Evolutionary conservation across 2,113 vertebrate species (phyloP), one percentile per base, ranked within the genome.

Genomic region (Melanocharis versteri): DNA sequence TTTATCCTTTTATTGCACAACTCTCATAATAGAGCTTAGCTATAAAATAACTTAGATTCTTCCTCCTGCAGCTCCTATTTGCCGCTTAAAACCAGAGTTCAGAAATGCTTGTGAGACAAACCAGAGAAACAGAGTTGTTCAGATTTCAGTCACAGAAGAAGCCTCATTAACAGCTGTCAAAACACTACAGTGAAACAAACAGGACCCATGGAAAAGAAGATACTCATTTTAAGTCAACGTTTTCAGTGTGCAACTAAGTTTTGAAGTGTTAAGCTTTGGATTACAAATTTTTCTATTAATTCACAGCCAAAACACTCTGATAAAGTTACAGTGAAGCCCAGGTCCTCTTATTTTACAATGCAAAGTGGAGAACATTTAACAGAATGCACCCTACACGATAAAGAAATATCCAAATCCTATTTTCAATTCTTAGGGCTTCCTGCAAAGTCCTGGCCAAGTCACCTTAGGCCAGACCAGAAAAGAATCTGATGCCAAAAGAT

Each of bases 401-500:
- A 62, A 71, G 37, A 14, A 89, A 68, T 48, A 84, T 9, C 53
- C 37, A 87, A 75, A 82, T 45, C 30, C 20, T 33, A 31, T 27
- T 83, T 87, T 39, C 23, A 85, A 3, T 16, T 79, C 35, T 76
- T 53, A 47, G 23, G 5, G 7, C 39, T 87, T 76, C 35, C 84
- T 70, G n/a, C 19, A 12, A 79, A 53, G 19, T 27, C 23, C 57
- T 50, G 15, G 61, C 45, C 73, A 91, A 87, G 40, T 27, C 61
- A 89, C 53, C 42, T n/a, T 22, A 80, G 58, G 75, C 61, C 58
- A 76, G 54, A 87, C 17, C 47, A 61, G 62, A 27, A 65, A 71
- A 87, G 17, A 12, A 78, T 60, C n/a, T 30, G 19, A 64, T 53
- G 78, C 65, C 80, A 92, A 84, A 89, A 95, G 73, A 94, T 75